Evolutionary conservation across 2,888 invertebrate species (phyloP).

Genomic region (Antheraea yamamai): DNA sequence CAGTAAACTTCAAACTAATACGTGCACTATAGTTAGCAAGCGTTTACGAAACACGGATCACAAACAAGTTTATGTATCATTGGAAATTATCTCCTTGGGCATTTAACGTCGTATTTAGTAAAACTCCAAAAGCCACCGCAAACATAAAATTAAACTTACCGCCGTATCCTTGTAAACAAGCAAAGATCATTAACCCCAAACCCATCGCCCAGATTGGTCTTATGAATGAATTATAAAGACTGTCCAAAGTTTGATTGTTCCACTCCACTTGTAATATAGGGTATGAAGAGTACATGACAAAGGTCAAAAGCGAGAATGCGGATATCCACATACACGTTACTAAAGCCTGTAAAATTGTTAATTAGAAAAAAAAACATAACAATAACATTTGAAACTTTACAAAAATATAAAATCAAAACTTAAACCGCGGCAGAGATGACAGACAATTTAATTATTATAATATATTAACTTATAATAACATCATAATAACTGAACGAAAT

Average conservation of each 20-base stretch:
- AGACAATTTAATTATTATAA: background rate
- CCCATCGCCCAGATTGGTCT: slow-evolving; percentile 59
- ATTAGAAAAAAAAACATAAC: background rate
- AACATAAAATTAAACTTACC: slow-evolving; percentile 45
- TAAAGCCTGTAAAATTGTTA: slow-evolving; percentile 29
- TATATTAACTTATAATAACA: background rate
- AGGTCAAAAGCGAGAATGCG: slow-evolving; percentile 28
- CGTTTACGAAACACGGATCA: background rate
- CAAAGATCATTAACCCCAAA: slow-evolving; percentile 60
- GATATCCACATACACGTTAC: slow-evolving; percentile 34
- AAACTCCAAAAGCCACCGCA: background rate
- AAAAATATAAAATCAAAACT: background rate
- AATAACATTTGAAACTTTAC: background rate
- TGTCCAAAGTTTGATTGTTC: slow-evolving; percentile 41
- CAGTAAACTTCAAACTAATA: background rate
- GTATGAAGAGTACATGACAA: slow-evolving; percentile 36
- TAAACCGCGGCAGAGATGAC: background rate
- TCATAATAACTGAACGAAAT: no score
- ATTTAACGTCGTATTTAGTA: background rate
- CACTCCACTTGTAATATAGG: slow-evolving; percentile 37
- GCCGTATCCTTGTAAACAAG: slow-evolving; percentile 63
- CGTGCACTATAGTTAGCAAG: background rate
- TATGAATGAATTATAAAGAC: slow-evolving; percentile 49
- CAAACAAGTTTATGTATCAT: background rate
- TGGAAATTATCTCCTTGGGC: background rate